Evolutionary conservation across 1,140 invertebrate species (phyloP), one percentile per base, ranked within the genome.

Genomic region (Trissolcus basalis): DNA sequence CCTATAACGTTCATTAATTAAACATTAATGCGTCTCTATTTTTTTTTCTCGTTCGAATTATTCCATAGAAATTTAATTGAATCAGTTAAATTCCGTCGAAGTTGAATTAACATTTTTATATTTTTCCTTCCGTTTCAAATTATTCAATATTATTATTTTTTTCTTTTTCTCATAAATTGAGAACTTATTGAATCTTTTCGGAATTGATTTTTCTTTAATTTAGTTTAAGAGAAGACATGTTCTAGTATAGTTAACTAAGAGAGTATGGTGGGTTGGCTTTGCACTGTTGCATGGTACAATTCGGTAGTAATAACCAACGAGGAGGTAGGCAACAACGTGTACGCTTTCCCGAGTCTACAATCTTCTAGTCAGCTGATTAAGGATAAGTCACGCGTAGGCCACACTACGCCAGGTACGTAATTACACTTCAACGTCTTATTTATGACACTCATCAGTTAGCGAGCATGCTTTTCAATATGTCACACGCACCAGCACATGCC

Each of bases 261-360:
- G 73, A 82, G 76, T 85, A 78, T 87, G 83, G 83, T 87, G 84
- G 86, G 81, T 85, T 88, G 87, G 87, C 86, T 88, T 89, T 89
- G 87, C 87, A 88, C 80, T 89, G 87, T 89, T 89, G 87, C 87
- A 89, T 89, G 87, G 85, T 87, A 86, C 85, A 80, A 88, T 87
- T 86, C 85, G 82, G 82, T 88, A 88, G 86, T 88, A 87, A 85
- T 88, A 86, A 87, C 83, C 85, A 83, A 73, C 82, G 87, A 86
- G 83, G 86, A 87, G 49, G 80, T 77, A 79, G 85, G 82, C 76
- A 83, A 63, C 79, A 86, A 83, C 79, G 49, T 81, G 49, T 55
- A 79, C 55, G 73, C 81, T 45, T 78, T 80, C 63, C 60, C 77
- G 70, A 69, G 76, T 73, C 85, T 83, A 55, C 82, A 84, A 39